These are phyloP conservation scores for Leptosomus discolor DNA, from an alignment of 2,113 vertebrate species.

Conservation along the genomic window DNA sequence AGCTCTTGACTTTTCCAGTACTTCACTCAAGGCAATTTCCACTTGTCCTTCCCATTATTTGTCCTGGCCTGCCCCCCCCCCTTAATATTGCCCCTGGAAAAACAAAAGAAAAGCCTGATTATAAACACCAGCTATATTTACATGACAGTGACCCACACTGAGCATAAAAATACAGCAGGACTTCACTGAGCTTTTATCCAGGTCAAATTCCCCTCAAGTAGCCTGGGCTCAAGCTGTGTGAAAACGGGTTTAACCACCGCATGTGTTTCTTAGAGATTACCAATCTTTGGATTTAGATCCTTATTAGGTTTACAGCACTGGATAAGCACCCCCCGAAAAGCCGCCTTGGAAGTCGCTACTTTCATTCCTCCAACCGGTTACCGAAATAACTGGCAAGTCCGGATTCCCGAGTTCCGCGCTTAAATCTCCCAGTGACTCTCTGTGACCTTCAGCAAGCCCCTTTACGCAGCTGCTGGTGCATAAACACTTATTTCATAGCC, in stretches of 20 bases:
- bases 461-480: neutral
- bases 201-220: neutral
- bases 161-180: neutral
- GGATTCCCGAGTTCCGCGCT: neutral
- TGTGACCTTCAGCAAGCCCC: neutral
- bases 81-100: neutral
- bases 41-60: neutral
- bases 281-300: neutral
- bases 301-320: neutral
- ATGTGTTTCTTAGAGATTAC: neutral
- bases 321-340: neutral
- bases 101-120: neutral
- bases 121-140: neutral
- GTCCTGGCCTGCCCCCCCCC: neutral
- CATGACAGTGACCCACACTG: accelerated
- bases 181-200: neutral
- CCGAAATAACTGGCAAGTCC: too few species aligned
- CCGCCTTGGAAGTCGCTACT: neutral
- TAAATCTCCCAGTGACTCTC: accelerated
- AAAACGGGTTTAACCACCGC: neutral
- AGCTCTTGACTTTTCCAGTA: neutral
- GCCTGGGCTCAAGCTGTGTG: neutral
- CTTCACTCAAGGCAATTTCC: neutral
- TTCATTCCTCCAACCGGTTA: accelerated
- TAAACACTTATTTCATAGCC: accelerated